Base-by-base conservation (phyloP, 2,888 invertebrate genomes). In the Mythimna loreyi region DNA sequence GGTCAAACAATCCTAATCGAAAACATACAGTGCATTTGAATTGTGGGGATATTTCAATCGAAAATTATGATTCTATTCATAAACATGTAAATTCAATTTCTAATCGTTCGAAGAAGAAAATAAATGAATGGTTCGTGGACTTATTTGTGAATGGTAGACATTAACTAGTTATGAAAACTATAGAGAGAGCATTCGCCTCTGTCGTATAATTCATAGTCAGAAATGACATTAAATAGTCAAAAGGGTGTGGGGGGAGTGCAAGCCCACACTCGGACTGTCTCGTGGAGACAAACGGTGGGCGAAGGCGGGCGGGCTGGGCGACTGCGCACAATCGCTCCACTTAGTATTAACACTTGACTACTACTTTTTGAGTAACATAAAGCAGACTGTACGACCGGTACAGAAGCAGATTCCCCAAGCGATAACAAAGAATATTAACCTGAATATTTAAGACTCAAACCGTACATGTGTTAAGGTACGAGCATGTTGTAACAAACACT, bases 401-500 rank as follows among this genome's bases (percentile, higher is more conserved):
- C 45, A 77, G 67, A 62, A 66, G 62, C 57, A 73, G 68, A 80
- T 68, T 71, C 61, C 67, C 53, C 53, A 67, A 64, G 62, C 53
- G 56, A 81, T 78, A 78, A 55, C 55, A 75, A 62, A 68, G 53
- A 68, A 62, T 64, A 78, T 69, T 70, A 77, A 70, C 67, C 67
- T 65, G 58, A 70, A 74, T 81, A 72, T 70, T 81, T 61, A 78
- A 65, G 28, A 66, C 69, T 75, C 50, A 67, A 78, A 66, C 25
- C 55, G 49, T 67, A 70, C 65, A 64, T 65, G 56, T 69, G 64
- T 62, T 66, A 40, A 56, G 55, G 68, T 64, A 65, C 69, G 47
- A n/a, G 23, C 36, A 67, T 81, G 73, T 67, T 72, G 77, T 72
- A 83, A 83, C 64, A 72, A 77, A 68, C 81, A 78, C 75, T 85